These are phyloP conservation scores for Drepanosiphum platanoidis DNA, from an alignment of 2,888 invertebrate species.

Conservation along the genomic window DNA sequence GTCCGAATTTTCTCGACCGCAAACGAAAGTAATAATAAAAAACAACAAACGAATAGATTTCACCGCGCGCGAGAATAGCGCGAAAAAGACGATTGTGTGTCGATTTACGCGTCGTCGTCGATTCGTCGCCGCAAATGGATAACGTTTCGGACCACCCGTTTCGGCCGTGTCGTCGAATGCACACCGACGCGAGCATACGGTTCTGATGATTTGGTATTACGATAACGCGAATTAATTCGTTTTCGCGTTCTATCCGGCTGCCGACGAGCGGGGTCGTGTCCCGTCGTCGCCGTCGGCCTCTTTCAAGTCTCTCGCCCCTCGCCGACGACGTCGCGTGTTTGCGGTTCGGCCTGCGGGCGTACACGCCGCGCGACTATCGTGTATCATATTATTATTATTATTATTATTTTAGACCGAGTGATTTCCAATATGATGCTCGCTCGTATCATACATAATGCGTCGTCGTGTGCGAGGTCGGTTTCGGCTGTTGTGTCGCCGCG, in stretches of 20 bases:
- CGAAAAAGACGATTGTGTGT: not conserved
- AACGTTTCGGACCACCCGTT: slow-evolving; percentile 36
- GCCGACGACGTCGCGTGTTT: too few species aligned
- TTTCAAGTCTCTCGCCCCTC: slow-evolving; percentile 30
- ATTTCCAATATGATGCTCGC: too few species aligned
- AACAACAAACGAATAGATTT: not conserved
- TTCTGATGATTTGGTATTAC: too few species aligned
- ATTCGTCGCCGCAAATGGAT: not conserved
- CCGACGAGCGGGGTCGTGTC: too few species aligned
- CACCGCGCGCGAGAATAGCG: not conserved
- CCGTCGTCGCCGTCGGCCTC: too few species aligned
- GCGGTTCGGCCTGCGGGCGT: not conserved
- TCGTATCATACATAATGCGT: too few species aligned
- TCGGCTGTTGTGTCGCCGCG: too few species aligned
- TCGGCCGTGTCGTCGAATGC: slow-evolving; percentile 1
- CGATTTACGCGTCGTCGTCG: not conserved
- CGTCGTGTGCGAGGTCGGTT: too few species aligned
- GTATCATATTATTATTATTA: too few species aligned
- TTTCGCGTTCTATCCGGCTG: not conserved
- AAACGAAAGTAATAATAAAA: not conserved
- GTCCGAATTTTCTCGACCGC: not conserved
- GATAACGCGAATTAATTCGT: slow-evolving; percentile 13
- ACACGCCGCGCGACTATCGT: too few species aligned
- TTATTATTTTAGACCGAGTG: too few species aligned
- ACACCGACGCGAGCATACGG: not conserved